These are phyloP conservation scores for Luperina nickerlii DNA, from an alignment of 2,888 invertebrate genomes.

Conservation along the genomic window DNA sequence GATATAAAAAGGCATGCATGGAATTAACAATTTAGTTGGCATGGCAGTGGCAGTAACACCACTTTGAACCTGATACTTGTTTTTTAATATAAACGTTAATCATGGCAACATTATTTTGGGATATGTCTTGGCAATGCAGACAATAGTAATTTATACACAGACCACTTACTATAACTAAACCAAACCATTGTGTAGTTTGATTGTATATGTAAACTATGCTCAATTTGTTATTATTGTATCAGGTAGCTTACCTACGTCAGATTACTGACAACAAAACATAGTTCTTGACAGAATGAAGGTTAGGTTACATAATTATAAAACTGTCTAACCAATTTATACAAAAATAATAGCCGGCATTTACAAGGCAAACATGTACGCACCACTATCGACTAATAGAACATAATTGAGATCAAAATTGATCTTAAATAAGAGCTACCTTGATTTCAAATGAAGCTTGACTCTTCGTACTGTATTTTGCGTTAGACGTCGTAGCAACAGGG, in stretches of 20 bases:
- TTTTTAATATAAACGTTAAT: not conserved
- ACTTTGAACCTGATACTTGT: not conserved
- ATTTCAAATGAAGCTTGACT: conserved; percentile 92
- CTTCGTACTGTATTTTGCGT: conserved; percentile 90
- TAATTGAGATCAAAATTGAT: conserved; percentile 13
- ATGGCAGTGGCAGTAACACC: not conserved
- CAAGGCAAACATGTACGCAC: not conserved
- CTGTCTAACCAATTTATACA: conserved; percentile 22
- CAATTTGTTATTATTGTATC: conserved; percentile 18
- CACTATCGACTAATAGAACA: not conserved
- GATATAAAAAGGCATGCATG: not conserved
- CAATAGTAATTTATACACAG: not conserved
- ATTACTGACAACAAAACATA: conserved; percentile 64
- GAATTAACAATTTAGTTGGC: not conserved
- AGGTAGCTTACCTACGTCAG: conserved; percentile 41
- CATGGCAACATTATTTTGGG: not conserved
- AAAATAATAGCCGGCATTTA: conserved; percentile 30
- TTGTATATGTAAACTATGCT: not conserved
- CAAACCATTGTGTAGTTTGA: not conserved
- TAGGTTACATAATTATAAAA: conserved; percentile 85
- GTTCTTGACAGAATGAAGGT: conserved; percentile 85
- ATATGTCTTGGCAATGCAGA: not conserved
- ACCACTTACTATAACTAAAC: not conserved
- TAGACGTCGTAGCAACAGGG: conserved; percentile 79
- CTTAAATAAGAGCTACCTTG: conserved; percentile 79